phyloP scores from a whole-genome alignment of 2,888 invertebrate genomes.

The Eupithecia pulchellata region DNA sequence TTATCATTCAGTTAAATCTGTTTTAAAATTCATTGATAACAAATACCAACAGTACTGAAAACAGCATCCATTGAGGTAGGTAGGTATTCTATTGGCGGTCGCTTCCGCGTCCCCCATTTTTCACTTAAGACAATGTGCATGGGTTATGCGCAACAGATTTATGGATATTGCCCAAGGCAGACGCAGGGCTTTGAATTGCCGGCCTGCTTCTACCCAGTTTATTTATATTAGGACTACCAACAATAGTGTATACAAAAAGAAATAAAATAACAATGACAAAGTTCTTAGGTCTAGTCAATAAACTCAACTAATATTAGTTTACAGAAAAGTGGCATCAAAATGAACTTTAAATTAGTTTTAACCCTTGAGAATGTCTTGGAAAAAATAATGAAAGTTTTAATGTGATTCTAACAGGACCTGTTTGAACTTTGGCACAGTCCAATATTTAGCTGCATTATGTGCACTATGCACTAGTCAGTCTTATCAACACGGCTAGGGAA shows the following conservation, averaged over 20 bases:
- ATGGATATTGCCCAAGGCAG: constrained; percentile 48
- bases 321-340: no score
- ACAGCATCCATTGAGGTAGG: constrained; percentile 12
- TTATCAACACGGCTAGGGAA: not conserved
- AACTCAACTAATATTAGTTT: no score
- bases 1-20: no score
- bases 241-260: no score
- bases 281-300: no score
- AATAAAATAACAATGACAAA: no score
- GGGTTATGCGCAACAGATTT: constrained; percentile 57
- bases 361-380: not conserved
- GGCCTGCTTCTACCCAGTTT: not conserved
- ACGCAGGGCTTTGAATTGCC: not conserved
- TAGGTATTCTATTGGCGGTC: constrained; percentile 49
- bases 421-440: not conserved
- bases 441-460: not conserved
- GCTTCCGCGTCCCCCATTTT: constrained; percentile 68
- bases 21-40: no score
- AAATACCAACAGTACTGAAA: no score
- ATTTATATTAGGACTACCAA: no score
- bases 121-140: constrained; percentile 64
- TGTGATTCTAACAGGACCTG: not conserved
- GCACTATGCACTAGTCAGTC: not conserved
- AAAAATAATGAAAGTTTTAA: not conserved
- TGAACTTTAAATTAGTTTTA: no score